Percentiles rank a stretch among this genome's conserved stretches.
These are phyloP conservation scores for Coptotermes formosanus DNA, from an alignment of 1,140 invertebrate species.

Conservation along the genomic window DNA sequence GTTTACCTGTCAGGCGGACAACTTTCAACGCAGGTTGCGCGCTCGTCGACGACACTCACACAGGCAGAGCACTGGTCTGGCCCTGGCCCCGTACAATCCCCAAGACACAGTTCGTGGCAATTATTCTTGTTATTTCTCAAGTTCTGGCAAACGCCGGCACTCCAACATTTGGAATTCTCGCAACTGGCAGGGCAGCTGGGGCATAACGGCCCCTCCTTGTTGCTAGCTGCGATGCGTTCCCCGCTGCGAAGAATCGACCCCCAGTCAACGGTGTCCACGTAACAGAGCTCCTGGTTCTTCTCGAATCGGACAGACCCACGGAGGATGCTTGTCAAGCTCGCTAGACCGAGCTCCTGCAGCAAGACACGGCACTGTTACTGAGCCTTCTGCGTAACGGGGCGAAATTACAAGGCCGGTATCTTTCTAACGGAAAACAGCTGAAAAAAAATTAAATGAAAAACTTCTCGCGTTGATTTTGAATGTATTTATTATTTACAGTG, in stretches of 20 bases:
- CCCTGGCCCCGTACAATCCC: slow-evolving; percentile 55
- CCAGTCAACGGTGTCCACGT: slow-evolving; percentile 89
- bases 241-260: slow-evolving; percentile 38
- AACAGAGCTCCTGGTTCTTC: slow-evolving; percentile 85
- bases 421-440: too few species aligned
- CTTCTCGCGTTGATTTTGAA: too few species aligned
- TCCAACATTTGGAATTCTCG: slow-evolving; percentile 37
- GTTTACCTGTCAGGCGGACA: slow-evolving; percentile 53
- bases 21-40: slow-evolving; percentile 53
- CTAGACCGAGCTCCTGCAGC: slow-evolving; percentile 76
- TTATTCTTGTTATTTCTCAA: slow-evolving; percentile 36
- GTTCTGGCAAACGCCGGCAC: neutral
- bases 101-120: slow-evolving; percentile 60
- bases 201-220: slow-evolving; percentile 1
- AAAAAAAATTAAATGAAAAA: too few species aligned
- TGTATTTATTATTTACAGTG: too few species aligned
- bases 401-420: too few species aligned
- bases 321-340: slow-evolving; percentile 74
- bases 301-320: slow-evolving; percentile 77
- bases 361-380: slow-evolving; percentile 4
- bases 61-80: slow-evolving; percentile 56
- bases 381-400: too few species aligned
- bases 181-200: slow-evolving; percentile 40
- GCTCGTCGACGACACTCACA: slow-evolving; percentile 44
- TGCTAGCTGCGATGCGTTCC: neutral